Conservation (phyloP, 1,140 invertebrate species). For the Conus ventricosus region DNA sequence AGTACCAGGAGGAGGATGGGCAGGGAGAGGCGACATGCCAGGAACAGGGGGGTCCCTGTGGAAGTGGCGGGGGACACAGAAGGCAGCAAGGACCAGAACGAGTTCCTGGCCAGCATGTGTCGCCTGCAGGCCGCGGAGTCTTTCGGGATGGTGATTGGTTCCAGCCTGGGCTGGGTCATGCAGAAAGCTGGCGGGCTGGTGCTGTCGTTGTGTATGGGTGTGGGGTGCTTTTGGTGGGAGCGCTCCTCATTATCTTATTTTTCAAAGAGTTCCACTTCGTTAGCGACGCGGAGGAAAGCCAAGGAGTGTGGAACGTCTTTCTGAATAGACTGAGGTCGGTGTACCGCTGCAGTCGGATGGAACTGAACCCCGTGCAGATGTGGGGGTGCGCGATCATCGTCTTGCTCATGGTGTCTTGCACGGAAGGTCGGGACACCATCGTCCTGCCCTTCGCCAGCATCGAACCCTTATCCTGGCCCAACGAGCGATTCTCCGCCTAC, state of each 20-base stretch:
- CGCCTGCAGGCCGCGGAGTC: conserved; percentile 10
- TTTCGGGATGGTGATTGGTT: neutral
- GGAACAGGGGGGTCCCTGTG: neutral
- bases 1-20: neutral
- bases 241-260: neutral
- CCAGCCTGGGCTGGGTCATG: neutral
- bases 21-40: neutral
- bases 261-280: neutral
- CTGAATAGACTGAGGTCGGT: neutral
- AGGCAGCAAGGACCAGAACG: neutral
- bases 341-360: neutral
- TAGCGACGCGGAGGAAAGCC: neutral
- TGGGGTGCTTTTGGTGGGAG: neutral
- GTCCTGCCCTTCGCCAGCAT: neutral
- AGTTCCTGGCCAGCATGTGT: neutral
- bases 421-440: neutral
- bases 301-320: neutral
- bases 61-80: neutral
- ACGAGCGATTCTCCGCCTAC: neutral
- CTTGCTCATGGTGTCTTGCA: neutral
- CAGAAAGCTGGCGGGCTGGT: neutral
- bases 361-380: neutral
- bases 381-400: conserved; percentile 8
- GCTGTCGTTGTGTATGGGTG: neutral
- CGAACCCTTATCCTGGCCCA: conserved; percentile 17